phyloP scores from a whole-genome alignment of 2,888 invertebrate species.

The Mechanitis mazaeus region DNA sequence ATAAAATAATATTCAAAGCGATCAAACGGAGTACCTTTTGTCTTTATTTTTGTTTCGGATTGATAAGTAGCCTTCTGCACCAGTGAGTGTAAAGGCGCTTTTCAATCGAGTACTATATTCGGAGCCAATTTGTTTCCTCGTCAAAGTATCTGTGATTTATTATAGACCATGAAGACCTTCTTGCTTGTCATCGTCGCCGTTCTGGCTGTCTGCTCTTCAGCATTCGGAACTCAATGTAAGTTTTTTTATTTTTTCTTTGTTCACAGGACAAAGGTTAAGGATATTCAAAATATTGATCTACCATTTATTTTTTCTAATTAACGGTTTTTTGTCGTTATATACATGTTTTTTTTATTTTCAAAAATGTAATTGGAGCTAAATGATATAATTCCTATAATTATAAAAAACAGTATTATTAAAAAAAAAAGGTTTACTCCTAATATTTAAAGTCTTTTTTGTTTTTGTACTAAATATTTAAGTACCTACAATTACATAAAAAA shows the following conservation, averaged over 20 bases:
- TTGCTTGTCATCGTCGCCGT: slow-evolving; percentile 67
- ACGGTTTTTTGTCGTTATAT: no score
- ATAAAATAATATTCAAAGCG: slow-evolving; percentile 54
- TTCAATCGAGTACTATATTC: slow-evolving; percentile 35
- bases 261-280: slow-evolving; percentile 16
- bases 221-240: slow-evolving; percentile 82
- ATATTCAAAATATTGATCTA: not conserved
- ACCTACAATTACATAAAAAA: no score
- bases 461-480: no score
- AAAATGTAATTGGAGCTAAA: no score
- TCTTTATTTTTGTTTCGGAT: slow-evolving; percentile 52
- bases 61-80: slow-evolving; percentile 87
- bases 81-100: slow-evolving; percentile 92
- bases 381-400: no score
- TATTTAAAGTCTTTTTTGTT: no score
- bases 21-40: slow-evolving; percentile 47
- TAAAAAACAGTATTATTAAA: no score
- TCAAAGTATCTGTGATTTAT: slow-evolving; percentile 73
- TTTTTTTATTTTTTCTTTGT: slow-evolving; percentile 45
- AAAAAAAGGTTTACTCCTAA: no score
- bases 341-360: no score
- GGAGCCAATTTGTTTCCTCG: slow-evolving; percentile 39
- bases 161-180: slow-evolving; percentile 76
- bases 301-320: no score
- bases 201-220: slow-evolving; percentile 67